Evolutionary conservation across 2,797 vertebrate species (phyloP), one percentile per base, ranked within the genome.

Genomic region (Cryptoblepharus egeriae): DNA sequence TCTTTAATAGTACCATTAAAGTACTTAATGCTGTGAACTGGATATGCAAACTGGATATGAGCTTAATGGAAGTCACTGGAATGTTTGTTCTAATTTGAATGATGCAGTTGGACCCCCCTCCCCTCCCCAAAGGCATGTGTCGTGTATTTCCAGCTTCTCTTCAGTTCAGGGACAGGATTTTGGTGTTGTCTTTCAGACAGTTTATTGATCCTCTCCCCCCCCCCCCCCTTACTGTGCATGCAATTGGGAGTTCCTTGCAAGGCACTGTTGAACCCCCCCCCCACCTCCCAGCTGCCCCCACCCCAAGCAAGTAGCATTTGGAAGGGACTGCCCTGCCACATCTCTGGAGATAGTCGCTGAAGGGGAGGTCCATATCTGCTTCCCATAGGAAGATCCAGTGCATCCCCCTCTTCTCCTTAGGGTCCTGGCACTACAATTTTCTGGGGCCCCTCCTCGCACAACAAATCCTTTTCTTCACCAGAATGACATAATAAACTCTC

Each of bases 401-500:
- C 57, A 13, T 9, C 20, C 18, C n/a, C 57, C 22, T 22, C 57
- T 20, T 32, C 35, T 39, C 65, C 22, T 35, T 67, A 32, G 18
- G 61, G 1, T n/a, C 69, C 71, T 74, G 63, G 24, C 30, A 22
- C 7, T 42, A 42, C 39, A 4, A 42, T 42, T 49, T 79, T 7
- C 52, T 60, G 8, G 7, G 4, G 4, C 3, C 24, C 16, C 24
- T 15, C 32, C 26, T 15, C 32, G 24, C 16, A 12, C 49, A 26
- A 32, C 28, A 63, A 2, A 30, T 2, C 49, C 18, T 24, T 10
- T 90, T 91, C 79, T 80, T 61, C 45, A 32, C 37, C 3, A 8
- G 42, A 2, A 39, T 49, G 74, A 57, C 78, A 9, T 58, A 77
- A 89, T 86, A 85, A 79, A 75, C 79, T 90, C 85, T 82, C 76